phyloP scores from a whole-genome alignment of 1,140 invertebrate genomes.

The Temnothorax curvispinosus region DNA sequence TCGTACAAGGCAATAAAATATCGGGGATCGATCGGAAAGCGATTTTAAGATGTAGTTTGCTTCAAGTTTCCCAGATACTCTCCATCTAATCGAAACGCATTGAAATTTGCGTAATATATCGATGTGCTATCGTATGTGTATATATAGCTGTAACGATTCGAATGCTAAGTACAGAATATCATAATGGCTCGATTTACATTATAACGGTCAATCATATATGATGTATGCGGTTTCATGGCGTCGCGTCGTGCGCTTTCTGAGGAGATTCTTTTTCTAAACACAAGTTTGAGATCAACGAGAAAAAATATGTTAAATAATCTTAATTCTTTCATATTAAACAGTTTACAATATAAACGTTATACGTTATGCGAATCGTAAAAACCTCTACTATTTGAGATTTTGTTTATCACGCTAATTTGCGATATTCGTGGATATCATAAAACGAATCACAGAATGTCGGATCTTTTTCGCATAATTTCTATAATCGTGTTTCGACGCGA shows the following conservation, averaged over 20 bases:
- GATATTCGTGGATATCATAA: not conserved
- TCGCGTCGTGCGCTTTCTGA: not conserved
- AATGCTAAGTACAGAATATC: not conserved
- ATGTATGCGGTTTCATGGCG: no score
- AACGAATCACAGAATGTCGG: not conserved
- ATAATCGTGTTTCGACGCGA: not conserved
- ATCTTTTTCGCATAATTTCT: not conserved
- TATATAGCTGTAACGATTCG: not conserved
- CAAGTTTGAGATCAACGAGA: not conserved
- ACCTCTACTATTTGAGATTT: not conserved
- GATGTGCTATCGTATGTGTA: not conserved
- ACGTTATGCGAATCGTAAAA: not conserved
- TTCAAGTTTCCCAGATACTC: slow-evolving; percentile 3
- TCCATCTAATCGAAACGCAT: slow-evolving; percentile 7
- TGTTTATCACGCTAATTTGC: not conserved
- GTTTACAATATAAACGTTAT: not conserved
- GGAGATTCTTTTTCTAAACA: not conserved
- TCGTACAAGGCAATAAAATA: not conserved
- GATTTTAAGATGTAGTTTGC: not conserved
- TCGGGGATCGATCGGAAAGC: not conserved
- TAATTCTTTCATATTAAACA: not conserved
- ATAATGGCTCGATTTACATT: slow-evolving; percentile 12
- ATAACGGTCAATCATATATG: not conserved
- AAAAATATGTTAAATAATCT: not conserved
- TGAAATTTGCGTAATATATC: slow-evolving; percentile 16